A percentile compares a stretch with the other conserved stretches of the same genome.
Conservation (phyloP, 2,888 invertebrate species). For the Phortica okadai region DNA sequence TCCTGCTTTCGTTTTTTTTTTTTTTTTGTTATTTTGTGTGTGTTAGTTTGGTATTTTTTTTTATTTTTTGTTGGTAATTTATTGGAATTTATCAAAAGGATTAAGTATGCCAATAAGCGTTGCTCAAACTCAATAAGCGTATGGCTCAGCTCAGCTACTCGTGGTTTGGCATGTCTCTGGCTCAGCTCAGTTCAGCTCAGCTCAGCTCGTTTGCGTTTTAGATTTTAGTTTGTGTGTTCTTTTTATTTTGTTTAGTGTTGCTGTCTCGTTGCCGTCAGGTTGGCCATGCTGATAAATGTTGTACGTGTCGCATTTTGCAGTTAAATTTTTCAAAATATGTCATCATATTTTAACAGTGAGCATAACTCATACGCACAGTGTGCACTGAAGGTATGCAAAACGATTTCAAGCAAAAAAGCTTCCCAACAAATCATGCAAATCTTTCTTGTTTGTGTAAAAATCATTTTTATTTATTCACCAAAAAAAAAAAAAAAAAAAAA, state of each 20-base stretch:
- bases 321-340: background rate
- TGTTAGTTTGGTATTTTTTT: constrained; percentile 31
- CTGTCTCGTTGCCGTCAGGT: background rate
- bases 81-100: constrained; percentile 71
- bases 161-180: background rate
- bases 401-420: too few species aligned
- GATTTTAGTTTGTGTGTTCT: constrained; percentile 5
- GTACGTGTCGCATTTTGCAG: constrained; percentile 50
- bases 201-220: constrained; percentile 10
- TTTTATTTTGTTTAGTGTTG: constrained; percentile 57
- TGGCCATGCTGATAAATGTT: constrained; percentile 52
- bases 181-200: constrained; percentile 24
- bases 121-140: constrained; percentile 66
- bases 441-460: too few species aligned
- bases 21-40: background rate
- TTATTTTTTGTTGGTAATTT: constrained; percentile 54
- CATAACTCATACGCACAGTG: too few species aligned
- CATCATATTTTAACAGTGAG: background rate
- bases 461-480: too few species aligned
- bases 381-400: too few species aligned
- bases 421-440: too few species aligned
- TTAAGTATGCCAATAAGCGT: constrained; percentile 71
- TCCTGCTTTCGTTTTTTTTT: constrained; percentile 18
- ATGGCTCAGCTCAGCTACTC: background rate
- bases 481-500: too few species aligned